Base-by-base conservation (phyloP, 2,113 vertebrate genomes). In the Plotosus lineatus region DNA sequence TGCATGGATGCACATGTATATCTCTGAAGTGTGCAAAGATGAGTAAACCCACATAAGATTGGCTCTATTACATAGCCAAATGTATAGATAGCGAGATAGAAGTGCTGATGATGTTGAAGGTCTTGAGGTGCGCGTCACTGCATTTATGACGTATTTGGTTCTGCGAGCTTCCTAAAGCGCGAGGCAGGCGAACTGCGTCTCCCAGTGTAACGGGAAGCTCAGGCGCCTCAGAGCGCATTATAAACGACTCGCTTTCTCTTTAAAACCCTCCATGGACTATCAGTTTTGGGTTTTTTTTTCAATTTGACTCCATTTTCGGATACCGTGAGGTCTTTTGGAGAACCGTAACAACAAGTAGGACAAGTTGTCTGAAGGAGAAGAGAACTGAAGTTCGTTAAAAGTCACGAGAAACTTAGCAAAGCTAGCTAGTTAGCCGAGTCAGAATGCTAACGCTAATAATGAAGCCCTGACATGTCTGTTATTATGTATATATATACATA, bases 381-480 rank as follows among this genome's bases (percentile, higher is more conserved):
- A 7, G 26, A 8, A 51, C 10, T 50, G 6, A 73, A 73, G 28
- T 73, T 33, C 36, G n/a, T 0, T 69, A 0, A 28, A 56, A 69
- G 66, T 69, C 40, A 69, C 38, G 66, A 66, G 44, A 11, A 33
- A 33, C 48, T 51, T 36, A 51, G 69, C 69, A 6, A 33, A 11
- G 46, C 19, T 73, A 51, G 66, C 66, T 28, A 28, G 40, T 73
- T 73, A 73, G 46, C 69, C 28, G 69, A 73, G 28, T 5, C 44
- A 73, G 31, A 26, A 51, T 51, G 69, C 69, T 73, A 73, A 51
- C 46, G 69, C 69, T 51, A 51, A 73, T 51, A 51, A 73, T 0
- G 46, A 36, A 48, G 26, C 68, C 15, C 12, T 69, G 65, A 69
- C 26, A 31, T 71, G 68, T 48, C n/a, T n/a, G n/a, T n/a, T n/a